These are phyloP conservation scores for Corythornis cristatus DNA, from an alignment of 2,113 vertebrate genomes.

Conservation along the genomic window DNA sequence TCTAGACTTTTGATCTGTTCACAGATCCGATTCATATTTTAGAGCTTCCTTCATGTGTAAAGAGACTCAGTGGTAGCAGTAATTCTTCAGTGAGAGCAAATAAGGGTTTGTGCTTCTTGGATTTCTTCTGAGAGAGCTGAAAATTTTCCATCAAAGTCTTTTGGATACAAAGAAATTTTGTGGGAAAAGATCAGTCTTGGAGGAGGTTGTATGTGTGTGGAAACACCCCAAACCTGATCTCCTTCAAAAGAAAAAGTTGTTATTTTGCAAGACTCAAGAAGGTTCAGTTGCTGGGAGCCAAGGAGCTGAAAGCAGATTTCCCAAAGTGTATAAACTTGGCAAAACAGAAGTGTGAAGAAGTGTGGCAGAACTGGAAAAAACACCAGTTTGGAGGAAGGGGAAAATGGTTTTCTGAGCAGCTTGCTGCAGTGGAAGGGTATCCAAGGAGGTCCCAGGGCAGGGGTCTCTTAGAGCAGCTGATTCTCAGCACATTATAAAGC, in stretches of 20 bases:
- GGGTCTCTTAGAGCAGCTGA: not conserved
- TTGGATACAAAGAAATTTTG: not conserved
- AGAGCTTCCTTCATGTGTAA: constrained; percentile 43
- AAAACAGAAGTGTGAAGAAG: not conserved
- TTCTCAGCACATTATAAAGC: not conserved
- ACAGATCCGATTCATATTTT: constrained; percentile 32
- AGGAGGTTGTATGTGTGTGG: not conserved
- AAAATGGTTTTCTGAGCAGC: not conserved
- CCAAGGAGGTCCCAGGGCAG: not conserved
- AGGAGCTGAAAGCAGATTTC: not conserved
- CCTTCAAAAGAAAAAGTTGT: not conserved
- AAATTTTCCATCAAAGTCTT: not conserved
- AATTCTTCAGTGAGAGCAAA: constrained; percentile 29
- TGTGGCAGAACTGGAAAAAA: not conserved
- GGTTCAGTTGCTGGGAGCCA: not conserved
- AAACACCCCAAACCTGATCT: not conserved
- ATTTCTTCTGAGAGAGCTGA: not conserved
- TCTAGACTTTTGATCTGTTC: not conserved
- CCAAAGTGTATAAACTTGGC: not conserved
- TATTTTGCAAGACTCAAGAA: not conserved
- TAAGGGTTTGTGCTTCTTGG: not conserved
- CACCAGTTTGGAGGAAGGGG: not conserved
- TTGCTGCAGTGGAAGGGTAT: not conserved
- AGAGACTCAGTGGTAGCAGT: not conserved
- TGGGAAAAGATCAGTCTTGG: not conserved